A percentile compares a stretch with the other conserved stretches of the same genome.
phyloP scores from a whole-genome alignment of 2,888 invertebrate species.

The Acleris cristana region DNA sequence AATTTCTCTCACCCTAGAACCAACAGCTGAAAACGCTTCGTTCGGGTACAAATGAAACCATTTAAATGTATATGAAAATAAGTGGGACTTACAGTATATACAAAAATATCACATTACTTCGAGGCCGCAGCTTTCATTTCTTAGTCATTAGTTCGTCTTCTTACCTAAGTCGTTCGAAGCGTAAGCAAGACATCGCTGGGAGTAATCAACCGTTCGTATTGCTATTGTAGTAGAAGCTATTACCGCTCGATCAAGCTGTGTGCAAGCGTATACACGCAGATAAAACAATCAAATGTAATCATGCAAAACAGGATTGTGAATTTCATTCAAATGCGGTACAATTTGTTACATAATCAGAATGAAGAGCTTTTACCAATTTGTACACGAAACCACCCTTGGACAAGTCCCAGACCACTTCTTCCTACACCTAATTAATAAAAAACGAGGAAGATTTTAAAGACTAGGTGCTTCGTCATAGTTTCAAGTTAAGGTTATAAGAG shows the following conservation, averaged over 20 bases:
- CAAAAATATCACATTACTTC: slow-evolving; percentile 84
- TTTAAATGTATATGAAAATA: slow-evolving; percentile 84
- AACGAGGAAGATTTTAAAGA: slow-evolving; percentile 58
- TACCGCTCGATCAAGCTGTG: slow-evolving; percentile 26
- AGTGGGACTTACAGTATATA: slow-evolving; percentile 83
- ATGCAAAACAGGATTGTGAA: slow-evolving; percentile 36
- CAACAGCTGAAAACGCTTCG: slow-evolving; percentile 68
- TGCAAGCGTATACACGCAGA: slow-evolving; percentile 34
- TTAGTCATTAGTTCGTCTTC: slow-evolving; percentile 78
- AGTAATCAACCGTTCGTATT: slow-evolving; percentile 33
- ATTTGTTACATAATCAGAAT: slow-evolving; percentile 29
- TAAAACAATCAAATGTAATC: slow-evolving; percentile 24
- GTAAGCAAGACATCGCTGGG: slow-evolving; percentile 66
- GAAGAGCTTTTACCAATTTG: slow-evolving; percentile 39
- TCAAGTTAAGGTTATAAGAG: slow-evolving; percentile 52
- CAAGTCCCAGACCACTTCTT: slow-evolving; percentile 48
- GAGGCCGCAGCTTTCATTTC: slow-evolving; percentile 84
- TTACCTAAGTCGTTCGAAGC: slow-evolving; percentile 78
- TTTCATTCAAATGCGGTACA: slow-evolving; percentile 37
- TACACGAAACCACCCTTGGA: slow-evolving; percentile 48
- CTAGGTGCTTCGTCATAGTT: slow-evolving; percentile 61
- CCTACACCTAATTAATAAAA: slow-evolving; percentile 53
- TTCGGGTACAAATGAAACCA: slow-evolving; percentile 78
- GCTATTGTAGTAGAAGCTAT: slow-evolving; percentile 35
- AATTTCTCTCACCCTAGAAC: slow-evolving; percentile 57